phyloP scores from a whole-genome alignment of 2,888 invertebrate genomes.

The Euplagia quadripunctaria region DNA sequence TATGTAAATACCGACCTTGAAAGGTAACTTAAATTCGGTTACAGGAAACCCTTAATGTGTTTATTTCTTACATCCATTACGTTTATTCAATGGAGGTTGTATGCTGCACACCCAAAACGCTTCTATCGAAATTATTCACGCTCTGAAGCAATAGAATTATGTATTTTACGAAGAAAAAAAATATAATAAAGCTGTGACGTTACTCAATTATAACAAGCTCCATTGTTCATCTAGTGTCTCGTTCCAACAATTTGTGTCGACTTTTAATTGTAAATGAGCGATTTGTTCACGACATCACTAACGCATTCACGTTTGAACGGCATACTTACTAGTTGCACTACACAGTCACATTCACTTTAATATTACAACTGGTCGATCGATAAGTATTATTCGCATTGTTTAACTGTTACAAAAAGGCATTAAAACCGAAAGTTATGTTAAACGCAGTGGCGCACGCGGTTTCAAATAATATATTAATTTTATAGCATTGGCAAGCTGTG shows the following conservation, averaged over 20 bases:
- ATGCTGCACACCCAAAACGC: constrained; percentile 19
- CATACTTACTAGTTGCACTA: background rate
- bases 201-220: constrained; percentile 41
- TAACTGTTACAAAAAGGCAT: constrained; percentile 36
- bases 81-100: constrained; percentile 31
- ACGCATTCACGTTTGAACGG: constrained; percentile 21
- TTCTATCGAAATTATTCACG: constrained; percentile 36
- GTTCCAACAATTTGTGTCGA: constrained; percentile 45
- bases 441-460: constrained; percentile 29
- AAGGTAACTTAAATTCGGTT: constrained; percentile 25
- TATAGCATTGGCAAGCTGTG: constrained; percentile 13
- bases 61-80: constrained; percentile 18
- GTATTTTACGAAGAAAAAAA: constrained; percentile 31
- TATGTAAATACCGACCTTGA: constrained; percentile 28
- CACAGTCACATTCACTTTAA: constrained; percentile 20
- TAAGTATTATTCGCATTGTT: constrained; percentile 35
- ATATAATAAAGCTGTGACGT: constrained; percentile 40
- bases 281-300: constrained; percentile 36
- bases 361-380: constrained; percentile 29
- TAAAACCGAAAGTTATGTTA: constrained; percentile 51
- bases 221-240: constrained; percentile 50
- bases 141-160: constrained; percentile 37
- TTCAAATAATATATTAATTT: constrained; percentile 39
- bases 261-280: constrained; percentile 47
- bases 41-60: constrained; percentile 31